phyloP scores from a whole-genome alignment of 2,797 vertebrate genomes.

The Falco peregrinus region DNA sequence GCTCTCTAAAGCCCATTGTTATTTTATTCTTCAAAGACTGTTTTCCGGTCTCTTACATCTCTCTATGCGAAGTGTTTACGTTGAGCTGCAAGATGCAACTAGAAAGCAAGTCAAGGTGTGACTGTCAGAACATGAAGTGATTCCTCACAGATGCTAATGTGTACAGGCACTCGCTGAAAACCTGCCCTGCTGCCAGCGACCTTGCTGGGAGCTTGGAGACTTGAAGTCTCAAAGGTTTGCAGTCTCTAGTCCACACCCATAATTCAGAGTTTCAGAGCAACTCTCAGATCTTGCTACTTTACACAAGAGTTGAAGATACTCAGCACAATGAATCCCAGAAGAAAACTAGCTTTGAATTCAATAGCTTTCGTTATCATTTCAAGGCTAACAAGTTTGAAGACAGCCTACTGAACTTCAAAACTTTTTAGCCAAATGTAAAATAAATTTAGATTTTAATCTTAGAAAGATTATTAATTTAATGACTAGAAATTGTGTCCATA shows the following conservation, averaged over 20 bases:
- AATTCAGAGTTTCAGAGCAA: conserved; percentile 2
- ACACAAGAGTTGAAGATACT: background rate
- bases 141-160: background rate
- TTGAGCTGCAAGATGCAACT: conserved; percentile 11
- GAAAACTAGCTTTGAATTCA: background rate
- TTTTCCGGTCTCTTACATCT: background rate
- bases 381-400: background rate
- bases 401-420: background rate
- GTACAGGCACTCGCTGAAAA: background rate
- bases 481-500: background rate
- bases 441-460: conserved; percentile 33
- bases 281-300: background rate
- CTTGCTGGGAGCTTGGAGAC: background rate
- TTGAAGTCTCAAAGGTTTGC: background rate
- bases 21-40: conserved; percentile 46
- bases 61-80: background rate
- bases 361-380: background rate
- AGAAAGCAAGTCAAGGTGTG: background rate
- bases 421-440: conserved; percentile 11
- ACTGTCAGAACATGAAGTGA: background rate
- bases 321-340: background rate
- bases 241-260: conserved; percentile 33
- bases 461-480: conserved; percentile 6
- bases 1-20: background rate
- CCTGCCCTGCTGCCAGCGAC: background rate